Base-by-base conservation (phyloP, 35 echinoderm and acorn worm species). In the Ophioderma brevispina region DNA sequence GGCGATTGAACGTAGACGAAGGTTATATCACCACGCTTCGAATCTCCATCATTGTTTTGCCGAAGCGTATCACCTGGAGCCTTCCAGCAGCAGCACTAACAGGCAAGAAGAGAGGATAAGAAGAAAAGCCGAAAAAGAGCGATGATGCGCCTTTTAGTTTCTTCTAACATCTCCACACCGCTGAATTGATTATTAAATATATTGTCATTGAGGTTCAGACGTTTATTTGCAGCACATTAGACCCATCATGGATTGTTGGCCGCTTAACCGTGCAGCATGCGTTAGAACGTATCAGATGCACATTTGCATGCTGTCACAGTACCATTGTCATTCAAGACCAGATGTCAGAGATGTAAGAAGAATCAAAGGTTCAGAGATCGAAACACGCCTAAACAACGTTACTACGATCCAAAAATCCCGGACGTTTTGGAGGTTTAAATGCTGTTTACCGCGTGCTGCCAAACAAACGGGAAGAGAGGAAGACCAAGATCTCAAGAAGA, bases 391-490 rank as follows among this genome's bases (percentile, higher is more conserved):
- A 75, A 78, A 85, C 32, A 76, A 83, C 6, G 39, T 91, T n/a
- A 91, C 70, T 85, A 91, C 89, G 81, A 91, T 32, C 81, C 81
- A 39, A 37, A 85, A 33, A 56, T 84, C 38, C 80, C 89, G 43
- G 19, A 43, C 81, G 84, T 91, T 91, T 84, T 80, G 89, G 31
- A 81, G 89, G 84, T 80, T 91, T 13, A 64, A 91, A n/a, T 25
- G 75, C 28, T 91, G 63, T 84, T 14, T n/a, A 84, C 84, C 81
- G n/a, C 80, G 36, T 35, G 81, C 59, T 50, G 81, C 35, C 1
- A 80, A 82, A 82, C 23, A 36, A 64, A 33, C 31, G 25, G n/a
- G n/a, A n/a, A n/a, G n/a, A n/a, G n/a, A 15, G 40, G 15, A 63
- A 64, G 34, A 30, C 36, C 19, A n/a, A n/a, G n/a, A n/a, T n/a